These are phyloP conservation scores for Myotis findleyi DNA, from an alignment of 2,797 vertebrate species.

Conservation along the genomic window DNA sequence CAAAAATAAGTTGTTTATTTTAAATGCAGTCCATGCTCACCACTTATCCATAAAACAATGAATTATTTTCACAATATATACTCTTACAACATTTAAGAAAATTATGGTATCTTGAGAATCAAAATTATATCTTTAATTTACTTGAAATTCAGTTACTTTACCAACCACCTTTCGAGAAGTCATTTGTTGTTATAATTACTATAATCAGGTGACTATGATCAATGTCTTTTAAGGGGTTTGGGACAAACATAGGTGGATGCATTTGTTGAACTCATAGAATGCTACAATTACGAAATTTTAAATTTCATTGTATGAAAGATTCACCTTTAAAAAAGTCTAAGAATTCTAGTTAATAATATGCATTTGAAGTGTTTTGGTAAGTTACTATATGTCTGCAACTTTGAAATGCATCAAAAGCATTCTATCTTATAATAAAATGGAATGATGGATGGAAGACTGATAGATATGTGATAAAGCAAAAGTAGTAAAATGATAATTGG, in stretches of 20 bases:
- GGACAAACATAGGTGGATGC: not conserved
- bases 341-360: not conserved
- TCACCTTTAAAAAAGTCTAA: not conserved
- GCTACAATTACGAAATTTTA: not conserved
- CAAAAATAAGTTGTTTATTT: not conserved
- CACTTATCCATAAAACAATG: not conserved
- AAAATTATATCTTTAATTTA: not conserved
- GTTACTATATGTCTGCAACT: not conserved
- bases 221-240: not conserved
- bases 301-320: not conserved
- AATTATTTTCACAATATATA: conserved; percentile 27
- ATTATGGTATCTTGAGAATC: not conserved
- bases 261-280: not conserved
- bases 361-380: not conserved
- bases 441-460: not conserved
- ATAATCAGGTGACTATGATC: conserved; percentile 6
- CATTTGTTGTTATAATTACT: not conserved
- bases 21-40: not conserved
- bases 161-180: not conserved
- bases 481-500: not conserved
- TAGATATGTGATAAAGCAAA: not conserved
- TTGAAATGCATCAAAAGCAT: conserved; percentile 25
- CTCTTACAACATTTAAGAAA: not conserved
- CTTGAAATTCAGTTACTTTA: conserved; percentile 42
- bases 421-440: not conserved